phyloP scores from a whole-genome alignment of 2,113 vertebrate species.

The Micronycteris hirsuta region DNA sequence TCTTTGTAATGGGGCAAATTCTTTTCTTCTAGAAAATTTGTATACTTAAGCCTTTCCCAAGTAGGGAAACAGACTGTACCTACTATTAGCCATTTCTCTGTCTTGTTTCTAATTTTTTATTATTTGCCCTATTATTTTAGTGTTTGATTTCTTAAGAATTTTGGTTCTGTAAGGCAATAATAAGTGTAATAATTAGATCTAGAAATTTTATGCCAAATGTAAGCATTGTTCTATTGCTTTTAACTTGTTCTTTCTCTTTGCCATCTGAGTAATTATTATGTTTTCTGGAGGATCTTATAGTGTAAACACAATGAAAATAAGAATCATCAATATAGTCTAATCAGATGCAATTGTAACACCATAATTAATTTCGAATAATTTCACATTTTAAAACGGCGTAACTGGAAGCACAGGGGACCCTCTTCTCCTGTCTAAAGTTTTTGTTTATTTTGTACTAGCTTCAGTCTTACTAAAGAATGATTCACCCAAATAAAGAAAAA shows the following conservation, averaged over 20 bases:
- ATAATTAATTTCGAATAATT: conserved; percentile 30
- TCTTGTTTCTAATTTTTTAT: background rate
- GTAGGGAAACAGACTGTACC: background rate
- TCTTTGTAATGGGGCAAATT: background rate
- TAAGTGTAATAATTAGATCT: background rate
- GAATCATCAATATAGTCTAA: background rate
- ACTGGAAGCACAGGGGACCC: background rate
- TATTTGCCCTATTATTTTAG: background rate
- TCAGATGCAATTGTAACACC: background rate
- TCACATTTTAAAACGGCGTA: background rate
- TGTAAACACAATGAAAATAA: conserved; percentile 20
- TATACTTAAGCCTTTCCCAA: background rate
- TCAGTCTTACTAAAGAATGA: background rate
- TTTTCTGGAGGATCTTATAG: background rate
- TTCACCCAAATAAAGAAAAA: background rate
- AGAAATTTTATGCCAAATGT: background rate
- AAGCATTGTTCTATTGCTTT: background rate
- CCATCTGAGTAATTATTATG: background rate
- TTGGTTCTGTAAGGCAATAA: background rate
- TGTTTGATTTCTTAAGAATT: background rate
- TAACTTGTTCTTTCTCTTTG: conserved; percentile 8
- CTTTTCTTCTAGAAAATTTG: background rate
- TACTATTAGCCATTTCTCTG: background rate
- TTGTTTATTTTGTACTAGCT: background rate
- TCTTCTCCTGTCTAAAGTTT: background rate